Evolutionary conservation across 1,140 invertebrate species (phyloP), one percentile per base, ranked within the genome.

Genomic region (Chelonus insularis): DNA sequence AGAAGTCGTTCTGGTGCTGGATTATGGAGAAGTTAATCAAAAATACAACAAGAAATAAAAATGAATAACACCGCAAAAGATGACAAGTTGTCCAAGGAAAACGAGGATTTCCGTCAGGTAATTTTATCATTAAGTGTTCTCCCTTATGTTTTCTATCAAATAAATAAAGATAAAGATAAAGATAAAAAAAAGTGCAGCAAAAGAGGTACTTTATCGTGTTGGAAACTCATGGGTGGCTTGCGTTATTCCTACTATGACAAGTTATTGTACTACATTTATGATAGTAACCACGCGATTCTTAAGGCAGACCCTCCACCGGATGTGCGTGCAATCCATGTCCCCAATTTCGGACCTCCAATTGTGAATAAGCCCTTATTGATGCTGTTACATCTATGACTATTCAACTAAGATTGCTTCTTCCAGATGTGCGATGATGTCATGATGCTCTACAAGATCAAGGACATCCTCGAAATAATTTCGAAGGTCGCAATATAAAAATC

Each of bases 81-180:
- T 29, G 34, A 55, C 34, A 14, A 20, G 18, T 45, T 45, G 12
- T 45, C 36, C 32, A 16, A 4, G 36, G 37, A 11, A 34, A 32
- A 18, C 12, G 25, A 41, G 52, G 52, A 55, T 55, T 55, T 55
- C 52, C 52, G 52, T 55, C 52, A 55, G 52, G 37, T 55, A 55
- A 39, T 55, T 55, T 55, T 32, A 36, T 55, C 52, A 41, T 39
- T 34, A 39, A 55, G 52, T 39, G 8, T 11, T 39, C 12, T n/a
- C 12, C 8, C 12, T 39, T n/a, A 3, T 39, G 9, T 14, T 39
- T 39, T 11, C 8, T 14, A 39, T 9, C 11, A 14, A 39, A 14
- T 39, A 39, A n/a, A 14, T 39, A 39, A 29, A 29, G 25, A 29
- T 29, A 7, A 29, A 7, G 25, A 29, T 29, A 39, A 39, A 39